phyloP scores from a whole-genome alignment of 2,113 vertebrate genomes.

The Columba janthina region DNA sequence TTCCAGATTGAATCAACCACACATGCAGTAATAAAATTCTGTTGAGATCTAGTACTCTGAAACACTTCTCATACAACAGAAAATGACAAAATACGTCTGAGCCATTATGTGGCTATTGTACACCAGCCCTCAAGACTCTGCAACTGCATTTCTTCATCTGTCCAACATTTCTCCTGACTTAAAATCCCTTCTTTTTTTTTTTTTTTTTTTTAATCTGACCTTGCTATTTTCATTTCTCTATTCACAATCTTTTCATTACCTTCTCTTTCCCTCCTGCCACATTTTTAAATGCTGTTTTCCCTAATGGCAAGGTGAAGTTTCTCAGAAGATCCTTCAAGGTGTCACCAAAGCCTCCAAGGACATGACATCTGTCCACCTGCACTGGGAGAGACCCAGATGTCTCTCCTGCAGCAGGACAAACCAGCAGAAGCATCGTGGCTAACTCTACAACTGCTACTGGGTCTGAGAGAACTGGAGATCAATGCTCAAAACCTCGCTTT shows the following conservation, averaged over 20 bases:
- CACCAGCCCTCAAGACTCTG: not conserved
- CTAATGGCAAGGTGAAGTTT: not conserved
- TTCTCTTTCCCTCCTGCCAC: not conserved
- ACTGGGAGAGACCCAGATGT: not conserved
- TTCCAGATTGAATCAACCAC: not conserved
- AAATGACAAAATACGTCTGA: not conserved
- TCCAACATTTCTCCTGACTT: not conserved
- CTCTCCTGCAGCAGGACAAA: not conserved
- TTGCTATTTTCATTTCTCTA: not conserved
- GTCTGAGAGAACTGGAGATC: not conserved
- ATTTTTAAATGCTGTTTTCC: not conserved
- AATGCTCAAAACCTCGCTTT: not conserved
- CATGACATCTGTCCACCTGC: not conserved
- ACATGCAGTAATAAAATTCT: not conserved
- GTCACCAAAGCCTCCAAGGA: not conserved
- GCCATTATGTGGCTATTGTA: not conserved
- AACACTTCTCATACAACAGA: not conserved
- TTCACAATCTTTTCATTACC: not conserved
- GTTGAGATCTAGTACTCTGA: not conserved
- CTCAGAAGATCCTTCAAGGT: not conserved
- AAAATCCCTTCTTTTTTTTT: not conserved
- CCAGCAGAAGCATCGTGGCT: fast-evolving
- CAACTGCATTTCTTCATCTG: not conserved
- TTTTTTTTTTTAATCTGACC: not conserved
- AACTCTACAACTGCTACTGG: not conserved